Base-by-base conservation (phyloP, 2,113 vertebrate species). In the Sander vitreus region DNA sequence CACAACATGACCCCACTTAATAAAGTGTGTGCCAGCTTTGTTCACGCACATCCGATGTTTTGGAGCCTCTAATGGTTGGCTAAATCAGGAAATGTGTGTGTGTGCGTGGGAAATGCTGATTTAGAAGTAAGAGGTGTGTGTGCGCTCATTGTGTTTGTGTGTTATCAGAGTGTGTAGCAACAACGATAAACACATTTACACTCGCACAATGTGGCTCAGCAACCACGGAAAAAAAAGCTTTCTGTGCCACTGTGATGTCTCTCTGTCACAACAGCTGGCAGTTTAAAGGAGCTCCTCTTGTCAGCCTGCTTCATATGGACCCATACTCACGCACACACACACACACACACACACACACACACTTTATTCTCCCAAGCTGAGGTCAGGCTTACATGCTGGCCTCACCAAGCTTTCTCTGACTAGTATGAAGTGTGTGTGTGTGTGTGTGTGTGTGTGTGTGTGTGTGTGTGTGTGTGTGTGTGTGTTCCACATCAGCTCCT, bases 1-100 rank as follows among this genome's bases (percentile, higher is more conserved):
- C 69, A 83, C 72, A 71, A 62, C 76, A 23, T 33, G 78, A 85
- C 82, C 67, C 62, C 63, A 64, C 80, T 77, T 66, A 53, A 63
- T 2, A 18, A 30, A 6, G 72, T 77, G 58, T 53, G 59, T 66
- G 65, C 15, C 68, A 62, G 58, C 74, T 79, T 75, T 84, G 74
- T 57, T 63, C n/a, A 48, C 55, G 10, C 76, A 53, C 43, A 69
- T 79, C 78, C n/a, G 59, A 65, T 60, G 75, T 80, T 85, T 43
- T 76, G n/a, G 33, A 81, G 36, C 71, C 51, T 62, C 68, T 72
- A 45, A 1, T 21, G 33, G 71, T 23, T 55, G 45, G 58, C 47
- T 11, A 58, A 63, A 72, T 59, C 67, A 64, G 68, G 45, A 70
- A 47, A 84, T 73, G 77, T 51, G 67, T 60, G 76, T 80, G 15